A percentile compares a stretch with the other conserved stretches of the same genome.
Conservation (phyloP, 2,888 invertebrate genomes). For the Parochlus steinenii region DNA sequence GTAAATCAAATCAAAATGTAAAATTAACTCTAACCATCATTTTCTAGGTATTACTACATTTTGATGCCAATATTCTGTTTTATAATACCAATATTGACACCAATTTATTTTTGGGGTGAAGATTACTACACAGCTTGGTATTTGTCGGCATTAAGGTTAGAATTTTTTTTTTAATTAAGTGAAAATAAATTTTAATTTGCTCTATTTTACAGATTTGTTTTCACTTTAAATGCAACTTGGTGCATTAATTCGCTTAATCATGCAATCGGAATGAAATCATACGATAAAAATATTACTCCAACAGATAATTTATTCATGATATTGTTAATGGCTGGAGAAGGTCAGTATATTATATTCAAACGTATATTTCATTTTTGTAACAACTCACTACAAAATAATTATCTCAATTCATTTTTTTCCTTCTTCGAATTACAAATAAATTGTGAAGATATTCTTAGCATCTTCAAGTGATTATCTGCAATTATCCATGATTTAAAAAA, state of each 20-base stretch:
- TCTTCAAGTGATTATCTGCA: no score
- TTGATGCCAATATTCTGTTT: no score
- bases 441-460: no score
- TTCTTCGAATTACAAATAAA: no score
- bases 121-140: slow-evolving; percentile 58
- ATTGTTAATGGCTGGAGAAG: slow-evolving; percentile 52
- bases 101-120: slow-evolving; percentile 62
- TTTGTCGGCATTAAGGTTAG: slow-evolving; percentile 45
- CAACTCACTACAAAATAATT: no score
- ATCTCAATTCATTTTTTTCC: no score
- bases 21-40: background rate
- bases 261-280: slow-evolving; percentile 80
- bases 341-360: no score
- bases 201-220: slow-evolving; percentile 61
- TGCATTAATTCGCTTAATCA: slow-evolving; percentile 87
- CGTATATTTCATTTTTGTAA: no score
- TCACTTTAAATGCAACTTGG: slow-evolving; percentile 77
- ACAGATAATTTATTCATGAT: slow-evolving; percentile 52
- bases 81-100: slow-evolving; percentile 67
- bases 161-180: no score
- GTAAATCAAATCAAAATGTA: slow-evolving; percentile 17
- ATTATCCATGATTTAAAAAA: no score
- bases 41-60: no score
- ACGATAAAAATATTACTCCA: slow-evolving; percentile 58
- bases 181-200: no score